Percentiles rank a stretch among this genome's conserved stretches.
These are phyloP conservation scores for Lordiphosa clarofinis DNA, from an alignment of 1,140 invertebrate species.

Conservation along the genomic window DNA sequence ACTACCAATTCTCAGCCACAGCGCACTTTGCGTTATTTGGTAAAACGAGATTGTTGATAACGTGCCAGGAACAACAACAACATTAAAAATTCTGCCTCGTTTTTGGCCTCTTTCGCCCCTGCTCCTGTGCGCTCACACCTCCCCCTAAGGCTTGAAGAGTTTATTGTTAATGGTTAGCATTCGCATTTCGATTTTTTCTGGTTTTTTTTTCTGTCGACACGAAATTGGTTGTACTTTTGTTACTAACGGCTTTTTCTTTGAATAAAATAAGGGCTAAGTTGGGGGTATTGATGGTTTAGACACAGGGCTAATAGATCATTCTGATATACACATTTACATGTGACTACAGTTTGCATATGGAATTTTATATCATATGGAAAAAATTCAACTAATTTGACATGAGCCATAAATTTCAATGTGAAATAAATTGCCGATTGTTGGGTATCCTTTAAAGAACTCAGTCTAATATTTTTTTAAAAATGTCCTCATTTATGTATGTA, in stretches of 20 bases:
- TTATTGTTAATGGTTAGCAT: slow-evolving; percentile 68
- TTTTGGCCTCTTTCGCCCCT: slow-evolving; percentile 5
- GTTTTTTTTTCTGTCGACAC: slow-evolving; percentile 12
- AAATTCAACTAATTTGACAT: slow-evolving; percentile 5
- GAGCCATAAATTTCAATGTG: too few relatives aligned
- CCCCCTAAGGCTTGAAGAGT: slow-evolving; percentile 40
- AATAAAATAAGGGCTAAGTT: neutral
- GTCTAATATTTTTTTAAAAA: too few relatives aligned
- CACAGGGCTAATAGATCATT: slow-evolving; percentile 5
- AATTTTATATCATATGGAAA: too few relatives aligned
- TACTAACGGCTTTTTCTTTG: slow-evolving; percentile 38
- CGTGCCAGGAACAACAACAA: slow-evolving; percentile 53
- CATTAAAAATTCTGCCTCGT: slow-evolving; percentile 52
- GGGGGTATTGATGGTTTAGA: slow-evolving; percentile 11
- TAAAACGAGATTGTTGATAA: slow-evolving; percentile 77
- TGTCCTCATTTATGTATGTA: too few relatives aligned
- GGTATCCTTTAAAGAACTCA: too few relatives aligned
- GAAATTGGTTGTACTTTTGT: slow-evolving; percentile 54
- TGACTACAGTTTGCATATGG: too few relatives aligned
- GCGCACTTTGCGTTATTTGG: slow-evolving; percentile 74
- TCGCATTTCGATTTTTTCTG: slow-evolving; percentile 42
- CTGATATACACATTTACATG: neutral
- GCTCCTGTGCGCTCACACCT: slow-evolving; percentile 5
- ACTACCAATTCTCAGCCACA: slow-evolving; percentile 17
- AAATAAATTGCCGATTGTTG: too few relatives aligned